Conservation (phyloP, 2,888 invertebrate genomes). For the Cistogaster globosa region DNA sequence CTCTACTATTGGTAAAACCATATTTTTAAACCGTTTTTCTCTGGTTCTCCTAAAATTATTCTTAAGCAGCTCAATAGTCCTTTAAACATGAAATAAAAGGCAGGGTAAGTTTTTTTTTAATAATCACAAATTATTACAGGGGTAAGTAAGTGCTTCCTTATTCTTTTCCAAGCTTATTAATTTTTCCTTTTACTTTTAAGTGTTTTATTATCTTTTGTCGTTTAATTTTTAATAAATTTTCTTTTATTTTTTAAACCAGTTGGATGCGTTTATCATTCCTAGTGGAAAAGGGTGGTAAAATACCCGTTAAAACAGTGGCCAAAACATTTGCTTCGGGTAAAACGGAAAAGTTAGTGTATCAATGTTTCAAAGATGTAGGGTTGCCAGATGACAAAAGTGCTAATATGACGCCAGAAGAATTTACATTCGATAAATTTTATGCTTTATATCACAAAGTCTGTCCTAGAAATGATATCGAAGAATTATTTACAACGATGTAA, state of each 20-base stretch:
- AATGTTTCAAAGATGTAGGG: constrained; percentile 96
- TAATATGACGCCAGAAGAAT: constrained; percentile 95
- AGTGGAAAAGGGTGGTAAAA: constrained; percentile 96
- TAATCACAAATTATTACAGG: too few relatives aligned
- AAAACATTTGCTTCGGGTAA: constrained; percentile 99
- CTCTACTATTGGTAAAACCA: too few relatives aligned
- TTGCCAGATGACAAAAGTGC: constrained; percentile 98
- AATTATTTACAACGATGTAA: constrained; percentile 97
- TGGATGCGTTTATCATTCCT: constrained; percentile 99
- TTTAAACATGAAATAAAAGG: too few relatives aligned
- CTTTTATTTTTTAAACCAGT: constrained; percentile 85
- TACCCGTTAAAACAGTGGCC: constrained; percentile 97
- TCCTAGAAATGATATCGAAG: constrained; percentile 99
- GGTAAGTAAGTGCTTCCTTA: too few relatives aligned
- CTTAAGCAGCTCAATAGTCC: too few relatives aligned
- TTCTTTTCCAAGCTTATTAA: too few relatives aligned
- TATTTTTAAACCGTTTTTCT: too few relatives aligned
- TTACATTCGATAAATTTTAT: constrained; percentile 99
- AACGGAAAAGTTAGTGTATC: constrained; percentile 98
- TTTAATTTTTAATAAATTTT: background rate
- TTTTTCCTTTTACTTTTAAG: too few relatives aligned
- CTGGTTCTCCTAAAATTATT: too few relatives aligned
- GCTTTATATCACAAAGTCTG: constrained; percentile 99
- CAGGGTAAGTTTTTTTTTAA: too few relatives aligned
- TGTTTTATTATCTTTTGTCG: background rate